Evolutionary conservation across 2,113 vertebrate genomes (phyloP).

Genomic region (Mastomys natalensis): DNA sequence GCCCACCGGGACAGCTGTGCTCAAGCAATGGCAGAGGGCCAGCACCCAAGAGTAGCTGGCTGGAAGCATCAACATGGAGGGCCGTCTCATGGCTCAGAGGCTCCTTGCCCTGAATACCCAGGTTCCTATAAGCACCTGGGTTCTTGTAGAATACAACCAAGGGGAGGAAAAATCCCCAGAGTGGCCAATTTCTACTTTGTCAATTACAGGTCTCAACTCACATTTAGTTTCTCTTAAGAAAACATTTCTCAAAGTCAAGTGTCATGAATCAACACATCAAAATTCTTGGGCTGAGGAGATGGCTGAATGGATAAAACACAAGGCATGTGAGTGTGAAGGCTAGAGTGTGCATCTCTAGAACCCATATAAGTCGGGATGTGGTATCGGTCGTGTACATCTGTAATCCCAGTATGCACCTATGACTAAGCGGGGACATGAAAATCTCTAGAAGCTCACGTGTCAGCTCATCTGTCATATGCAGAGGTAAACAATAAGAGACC

Average conservation of each 20-base stretch:
- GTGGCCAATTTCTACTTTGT: conserved; percentile 3
- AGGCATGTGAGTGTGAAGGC: background rate
- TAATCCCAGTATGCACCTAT: background rate
- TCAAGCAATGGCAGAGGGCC: conserved; percentile 58
- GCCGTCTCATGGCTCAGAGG: background rate
- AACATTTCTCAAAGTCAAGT: background rate
- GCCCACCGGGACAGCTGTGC: conserved; percentile 71
- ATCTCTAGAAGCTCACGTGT: background rate
- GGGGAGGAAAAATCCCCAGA: background rate
- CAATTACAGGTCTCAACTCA: background rate
- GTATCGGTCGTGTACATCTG: background rate
- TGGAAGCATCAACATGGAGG: background rate
- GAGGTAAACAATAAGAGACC: no score
- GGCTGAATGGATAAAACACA: background rate
- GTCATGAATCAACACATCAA: conserved; percentile 17
- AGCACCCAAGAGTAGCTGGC: conserved; percentile 24
- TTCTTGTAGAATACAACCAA: conserved; percentile 15
- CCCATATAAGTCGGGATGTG: no score
- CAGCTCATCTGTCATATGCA: background rate
- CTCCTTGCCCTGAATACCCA: background rate
- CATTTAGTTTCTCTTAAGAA: conserved; percentile 60
- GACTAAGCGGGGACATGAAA: background rate
- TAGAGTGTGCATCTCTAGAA: background rate
- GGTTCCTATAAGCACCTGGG: background rate
- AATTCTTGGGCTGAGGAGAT: background rate